Percentiles rank a stretch among this genome's conserved stretches.
Conservation (phyloP, 2,888 invertebrate genomes). For the Portevinia maculata region DNA sequence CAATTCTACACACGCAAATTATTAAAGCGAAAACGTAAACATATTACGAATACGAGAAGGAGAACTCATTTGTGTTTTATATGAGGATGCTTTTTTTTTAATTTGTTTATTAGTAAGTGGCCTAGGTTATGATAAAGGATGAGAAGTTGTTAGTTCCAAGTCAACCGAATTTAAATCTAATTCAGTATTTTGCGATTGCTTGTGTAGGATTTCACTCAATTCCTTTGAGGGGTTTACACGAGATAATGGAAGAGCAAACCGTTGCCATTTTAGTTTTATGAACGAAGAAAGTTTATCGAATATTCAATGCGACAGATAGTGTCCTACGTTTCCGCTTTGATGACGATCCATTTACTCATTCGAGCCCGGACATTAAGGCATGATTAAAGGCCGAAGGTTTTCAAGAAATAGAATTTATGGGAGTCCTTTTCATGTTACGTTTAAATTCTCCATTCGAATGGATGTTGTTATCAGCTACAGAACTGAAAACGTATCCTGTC, state of each 20-base stretch:
- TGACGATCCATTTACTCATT: neutral
- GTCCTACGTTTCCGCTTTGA: too few species aligned
- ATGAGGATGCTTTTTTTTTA: neutral
- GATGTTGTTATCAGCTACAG: slow-evolving; percentile 38
- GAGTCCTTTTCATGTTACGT: slow-evolving; percentile 48
- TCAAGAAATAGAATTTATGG: neutral
- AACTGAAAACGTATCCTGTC: slow-evolving; percentile 38
- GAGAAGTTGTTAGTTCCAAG: neutral
- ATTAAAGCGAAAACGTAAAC: slow-evolving; percentile 45
- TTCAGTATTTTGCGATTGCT: neutral
- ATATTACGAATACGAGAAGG: slow-evolving; percentile 28
- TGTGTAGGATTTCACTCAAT: neutral
- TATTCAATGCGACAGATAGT: too few species aligned
- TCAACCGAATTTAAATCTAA: neutral
- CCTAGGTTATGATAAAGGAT: neutral
- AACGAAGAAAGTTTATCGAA: too few species aligned
- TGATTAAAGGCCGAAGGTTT: neutral
- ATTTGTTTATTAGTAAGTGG: neutral
- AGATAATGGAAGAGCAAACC: neutral
- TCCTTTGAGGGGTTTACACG: neutral
- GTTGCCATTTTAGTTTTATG: neutral
- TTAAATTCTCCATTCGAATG: slow-evolving; percentile 34
- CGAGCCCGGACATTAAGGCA: neutral
- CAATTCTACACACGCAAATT: slow-evolving; percentile 30
- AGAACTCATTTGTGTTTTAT: neutral